Evolutionary conservation across 2,797 vertebrate species (phyloP).

Genomic region (Threskiornis aethiopicus): DNA sequence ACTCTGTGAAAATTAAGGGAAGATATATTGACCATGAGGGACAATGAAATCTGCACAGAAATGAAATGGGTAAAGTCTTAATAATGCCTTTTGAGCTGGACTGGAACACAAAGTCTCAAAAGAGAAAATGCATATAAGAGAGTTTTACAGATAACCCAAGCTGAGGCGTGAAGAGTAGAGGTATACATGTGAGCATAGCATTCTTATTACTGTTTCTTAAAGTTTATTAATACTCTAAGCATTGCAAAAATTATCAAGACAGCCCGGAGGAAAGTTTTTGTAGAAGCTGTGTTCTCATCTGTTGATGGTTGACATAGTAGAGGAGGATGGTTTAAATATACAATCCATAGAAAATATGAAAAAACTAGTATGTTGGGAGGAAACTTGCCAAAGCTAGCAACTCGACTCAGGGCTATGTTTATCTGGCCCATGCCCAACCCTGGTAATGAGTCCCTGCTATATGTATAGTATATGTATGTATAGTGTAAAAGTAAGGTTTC

Average conservation of each 20-base stretch:
- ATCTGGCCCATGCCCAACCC: neutral
- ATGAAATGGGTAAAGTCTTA: neutral
- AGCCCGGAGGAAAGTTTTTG: neutral
- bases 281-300: neutral
- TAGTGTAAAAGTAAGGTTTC: neutral
- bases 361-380: neutral
- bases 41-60: slow-evolving; percentile 33
- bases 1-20: slow-evolving; percentile 32
- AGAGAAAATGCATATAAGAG: neutral
- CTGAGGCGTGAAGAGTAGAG: neutral
- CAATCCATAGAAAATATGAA: neutral
- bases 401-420: neutral
- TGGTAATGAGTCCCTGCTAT: neutral
- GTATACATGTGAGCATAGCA: neutral
- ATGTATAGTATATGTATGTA: neutral
- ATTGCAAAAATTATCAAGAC: neutral
- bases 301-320: neutral
- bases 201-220: neutral
- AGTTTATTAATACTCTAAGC: neutral
- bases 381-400: neutral
- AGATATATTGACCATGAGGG: slow-evolving; percentile 38
- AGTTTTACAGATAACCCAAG: neutral
- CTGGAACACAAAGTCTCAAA: neutral
- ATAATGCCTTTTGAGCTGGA: neutral
- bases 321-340: neutral